Base-by-base conservation (phyloP, 2,888 invertebrate genomes). In the Willowsia nigromaculata region DNA sequence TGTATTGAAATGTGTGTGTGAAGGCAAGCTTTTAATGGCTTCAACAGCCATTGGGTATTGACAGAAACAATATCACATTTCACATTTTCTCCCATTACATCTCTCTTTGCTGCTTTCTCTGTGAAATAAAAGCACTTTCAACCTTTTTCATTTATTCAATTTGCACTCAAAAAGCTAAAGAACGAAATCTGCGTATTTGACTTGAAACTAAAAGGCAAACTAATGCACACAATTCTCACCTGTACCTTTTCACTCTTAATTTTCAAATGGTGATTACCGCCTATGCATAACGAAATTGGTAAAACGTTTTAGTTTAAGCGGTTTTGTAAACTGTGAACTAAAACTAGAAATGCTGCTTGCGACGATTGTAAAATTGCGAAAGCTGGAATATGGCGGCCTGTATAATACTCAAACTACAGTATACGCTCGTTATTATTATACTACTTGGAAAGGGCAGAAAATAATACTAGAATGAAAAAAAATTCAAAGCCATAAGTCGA, bases 31-130 rank as follows among this genome's bases (percentile, higher is more conserved):
- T 74, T 88, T 88, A 88, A 88, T 82, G 81, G 88, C 62, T 88
- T 88, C 43, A 88, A 50, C 88, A 88, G 88, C 82, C 88, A 88
- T 88, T 88, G 88, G 88, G 74, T 88, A 88, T 88, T 88, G 88
- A 88, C 88, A 88, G 88, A 88, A 87, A 88, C 88, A 88, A 88
- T 88, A 88, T 88, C 88, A 88, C 82, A 88, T 88, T 88, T 88
- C 88, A 88, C 88, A 22, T 74, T 74, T 74, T 68, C 56, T 81
- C 43, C 81, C 47, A 81, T 88, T 37, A 74, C 25, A 37, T 37
- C 80, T 80, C 56, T 18, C 59, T 76, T 65, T 71, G 22, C 40
- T 71, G 80, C 86, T 87, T 87, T 87, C 81, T 22, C 47, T 62
- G 25, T 27, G 9, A 68, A 82, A 81, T 50, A 50, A 47, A 0